phyloP scores from a whole-genome alignment of 2,888 invertebrate genomes.

The Spisula solida region DNA sequence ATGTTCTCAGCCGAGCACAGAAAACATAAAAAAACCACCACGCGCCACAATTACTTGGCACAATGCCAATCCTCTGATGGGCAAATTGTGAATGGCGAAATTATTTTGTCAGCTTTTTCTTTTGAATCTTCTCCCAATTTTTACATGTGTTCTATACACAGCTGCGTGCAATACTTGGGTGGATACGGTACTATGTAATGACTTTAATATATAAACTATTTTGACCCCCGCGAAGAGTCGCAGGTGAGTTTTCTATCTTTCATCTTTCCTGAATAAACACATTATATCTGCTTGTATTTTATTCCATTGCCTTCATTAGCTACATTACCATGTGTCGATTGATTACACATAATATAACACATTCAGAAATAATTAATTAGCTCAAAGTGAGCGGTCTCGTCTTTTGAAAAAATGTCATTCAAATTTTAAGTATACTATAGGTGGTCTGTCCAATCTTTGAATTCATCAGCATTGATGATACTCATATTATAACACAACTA shows the following conservation, averaged over 20 bases:
- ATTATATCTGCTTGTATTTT: not conserved
- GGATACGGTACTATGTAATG: not conserved
- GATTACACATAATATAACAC: conserved; percentile 26
- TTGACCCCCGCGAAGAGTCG: not conserved
- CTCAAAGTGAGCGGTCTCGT: conserved; percentile 4
- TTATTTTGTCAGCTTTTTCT: too few relatives aligned
- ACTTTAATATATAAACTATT: not conserved
- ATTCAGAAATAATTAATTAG: conserved; percentile 2
- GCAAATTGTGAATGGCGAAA: too few relatives aligned
- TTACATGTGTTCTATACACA: too few relatives aligned
- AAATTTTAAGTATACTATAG: too few relatives aligned
- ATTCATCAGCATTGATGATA: too few relatives aligned
- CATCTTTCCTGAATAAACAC: not conserved
- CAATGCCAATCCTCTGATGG: too few relatives aligned
- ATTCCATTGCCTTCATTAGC: not conserved
- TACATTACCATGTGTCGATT: not conserved
- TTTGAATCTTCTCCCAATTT: too few relatives aligned
- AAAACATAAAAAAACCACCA: too few relatives aligned
- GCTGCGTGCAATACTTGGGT: too few relatives aligned
- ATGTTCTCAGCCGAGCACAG: too few relatives aligned
- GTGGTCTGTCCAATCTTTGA: too few relatives aligned
- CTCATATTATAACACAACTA: conserved; percentile 19
- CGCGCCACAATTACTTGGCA: too few relatives aligned
- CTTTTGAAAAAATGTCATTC: not conserved
- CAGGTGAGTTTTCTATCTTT: not conserved